Evolutionary conservation across 2,888 invertebrate genomes (phyloP).

Genomic region (Halocaridina rubra): DNA sequence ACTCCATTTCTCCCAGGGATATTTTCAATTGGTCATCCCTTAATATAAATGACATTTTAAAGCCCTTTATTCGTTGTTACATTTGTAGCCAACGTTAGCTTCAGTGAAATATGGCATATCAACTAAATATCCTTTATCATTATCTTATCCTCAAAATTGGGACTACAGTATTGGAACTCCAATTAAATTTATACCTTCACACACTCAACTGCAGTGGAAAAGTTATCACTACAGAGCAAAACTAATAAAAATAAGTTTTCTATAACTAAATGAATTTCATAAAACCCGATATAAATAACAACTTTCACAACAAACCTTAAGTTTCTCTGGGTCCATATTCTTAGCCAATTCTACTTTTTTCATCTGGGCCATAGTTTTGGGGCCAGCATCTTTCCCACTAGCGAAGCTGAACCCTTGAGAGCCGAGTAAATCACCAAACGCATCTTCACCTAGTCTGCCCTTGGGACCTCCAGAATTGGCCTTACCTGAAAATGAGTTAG

Average conservation of each 20-base stretch:
- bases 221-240: background rate
- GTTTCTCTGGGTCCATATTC: constrained; percentile 91
- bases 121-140: background rate
- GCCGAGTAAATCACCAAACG: constrained; percentile 91
- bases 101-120: constrained; percentile 66
- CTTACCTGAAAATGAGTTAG: too few relatives aligned
- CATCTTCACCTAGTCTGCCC: constrained; percentile 72
- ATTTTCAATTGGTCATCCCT: too few relatives aligned
- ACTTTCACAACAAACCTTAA: constrained; percentile 76
- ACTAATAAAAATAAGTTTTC: background rate
- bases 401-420: constrained; percentile 89
- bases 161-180: background rate
- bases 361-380: constrained; percentile 91
- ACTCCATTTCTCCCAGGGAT: too few relatives aligned
- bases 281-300: background rate
- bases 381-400: constrained; percentile 79
- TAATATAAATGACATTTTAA: too few relatives aligned
- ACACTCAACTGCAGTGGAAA: background rate
- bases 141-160: too few relatives aligned
- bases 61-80: too few relatives aligned
- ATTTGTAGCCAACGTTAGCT: too few relatives aligned
- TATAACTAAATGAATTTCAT: background rate
- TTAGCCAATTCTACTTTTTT: constrained; percentile 85
- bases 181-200: background rate
- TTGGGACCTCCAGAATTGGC: background rate